These are phyloP conservation scores for Teleogryllus oceanicus DNA, from an alignment of 2,888 invertebrate species.

Conservation along the genomic window DNA sequence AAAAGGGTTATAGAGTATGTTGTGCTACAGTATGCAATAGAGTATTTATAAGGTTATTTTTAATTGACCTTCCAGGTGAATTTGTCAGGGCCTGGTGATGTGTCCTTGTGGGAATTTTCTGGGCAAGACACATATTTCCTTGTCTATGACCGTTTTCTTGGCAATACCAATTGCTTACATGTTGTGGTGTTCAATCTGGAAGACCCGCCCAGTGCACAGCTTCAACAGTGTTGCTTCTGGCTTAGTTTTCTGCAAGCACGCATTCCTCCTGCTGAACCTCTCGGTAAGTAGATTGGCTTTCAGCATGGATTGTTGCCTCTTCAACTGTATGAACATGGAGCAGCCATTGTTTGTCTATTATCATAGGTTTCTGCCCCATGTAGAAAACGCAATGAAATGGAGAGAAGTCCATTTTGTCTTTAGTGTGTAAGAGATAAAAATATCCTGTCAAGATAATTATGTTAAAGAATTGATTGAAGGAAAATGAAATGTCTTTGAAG, in stretches of 20 bases:
- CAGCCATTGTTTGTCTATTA: too few relatives aligned
- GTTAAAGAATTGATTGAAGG: neutral
- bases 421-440: neutral
- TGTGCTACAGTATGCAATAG: too few relatives aligned
- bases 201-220: conserved; percentile 63
- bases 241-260: conserved; percentile 68
- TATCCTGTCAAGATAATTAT: neutral
- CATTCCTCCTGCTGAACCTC: conserved; percentile 57
- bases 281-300: conserved; percentile 49
- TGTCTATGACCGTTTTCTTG: conserved; percentile 70
- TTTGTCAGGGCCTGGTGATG: conserved; percentile 58
- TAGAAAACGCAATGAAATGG: too few relatives aligned
- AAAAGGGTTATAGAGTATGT: too few relatives aligned
- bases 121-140: conserved; percentile 69
- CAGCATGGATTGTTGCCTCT: neutral
- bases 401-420: neutral
- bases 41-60: too few relatives aligned
- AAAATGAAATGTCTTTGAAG: too few relatives aligned
- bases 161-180: conserved; percentile 56
- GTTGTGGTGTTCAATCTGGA: conserved; percentile 64
- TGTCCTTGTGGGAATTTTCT: conserved; percentile 71
- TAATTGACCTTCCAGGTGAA: neutral
- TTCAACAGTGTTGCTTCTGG: conserved; percentile 70
- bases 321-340: neutral
- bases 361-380: too few relatives aligned